Evolutionary conservation across 2,797 vertebrate species (phyloP), one percentile per base, ranked within the genome.

Genomic region (Falco berigora): DNA sequence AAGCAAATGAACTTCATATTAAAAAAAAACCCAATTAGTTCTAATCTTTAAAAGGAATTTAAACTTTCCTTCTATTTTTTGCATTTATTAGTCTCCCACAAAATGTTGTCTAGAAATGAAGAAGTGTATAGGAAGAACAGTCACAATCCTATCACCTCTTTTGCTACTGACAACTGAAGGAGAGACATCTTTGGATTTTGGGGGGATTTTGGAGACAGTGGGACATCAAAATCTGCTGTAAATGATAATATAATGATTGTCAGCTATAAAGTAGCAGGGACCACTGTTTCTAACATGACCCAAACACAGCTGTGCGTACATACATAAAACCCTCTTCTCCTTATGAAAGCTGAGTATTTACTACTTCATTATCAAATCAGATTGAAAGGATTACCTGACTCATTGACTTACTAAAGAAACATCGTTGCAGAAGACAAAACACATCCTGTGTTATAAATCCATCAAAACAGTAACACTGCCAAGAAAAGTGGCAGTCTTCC

Each of bases 401-500:
- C 64, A 66, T 40, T 88, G 79, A 61, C 50, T 92, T 46, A 86
- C 42, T 69, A 69, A 73, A 96, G 67, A 90, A 91, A 88, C 23
- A 63, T 82, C 8, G 69, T 36, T 88, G 40, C 14, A 55, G 55
- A 66, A 82, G 88, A 93, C 76, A 80, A 94, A 94, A 95, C 38
- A 20, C 19, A 81, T 81, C 69, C 47, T 84, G 73, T 38, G 16
- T 63, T 90, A 84, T 23, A 91, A 94, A 92, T 75, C 50, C 85
- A 90, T 80, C 62, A 77, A 86, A 95, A 92, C 59, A 88, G 38
- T 40, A 92, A 86, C 40, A 38, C 12, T 83, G 87, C 55, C 85
- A 94, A 68, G 76, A 69, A 90, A 81, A 94, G 58, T 40, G 72
- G 90, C 78, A 92, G 47, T 50, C 73, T 95, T 96, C 79, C 83